A percentile compares a stretch with the other conserved stretches of the same genome.
phyloP scores from a whole-genome alignment of 2,888 invertebrate genomes.

The Epinotia demarniana region DNA sequence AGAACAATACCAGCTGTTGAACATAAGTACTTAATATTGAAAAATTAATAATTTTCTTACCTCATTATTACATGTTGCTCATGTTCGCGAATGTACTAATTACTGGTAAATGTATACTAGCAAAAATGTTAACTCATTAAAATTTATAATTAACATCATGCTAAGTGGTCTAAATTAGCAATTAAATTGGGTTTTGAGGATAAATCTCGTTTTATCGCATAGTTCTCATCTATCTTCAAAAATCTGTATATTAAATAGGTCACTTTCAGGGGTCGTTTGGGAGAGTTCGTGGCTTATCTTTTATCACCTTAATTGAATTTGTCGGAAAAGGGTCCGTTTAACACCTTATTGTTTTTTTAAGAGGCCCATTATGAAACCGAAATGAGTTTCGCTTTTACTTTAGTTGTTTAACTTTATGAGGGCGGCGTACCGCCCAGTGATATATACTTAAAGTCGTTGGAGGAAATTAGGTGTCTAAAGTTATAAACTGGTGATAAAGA shows the following conservation, averaged over 20 bases:
- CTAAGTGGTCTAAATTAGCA: constrained; percentile 25
- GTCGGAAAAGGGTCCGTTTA: constrained; percentile 55
- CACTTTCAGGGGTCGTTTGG: constrained; percentile 52
- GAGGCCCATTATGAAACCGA: constrained; percentile 41
- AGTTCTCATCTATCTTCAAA: constrained; percentile 31
- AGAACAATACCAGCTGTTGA: no score
- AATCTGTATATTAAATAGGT: constrained; percentile 43
- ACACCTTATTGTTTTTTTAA: constrained; percentile 51
- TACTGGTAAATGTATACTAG: neutral
- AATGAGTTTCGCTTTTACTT: constrained; percentile 44
- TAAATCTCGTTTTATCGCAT: constrained; percentile 26
- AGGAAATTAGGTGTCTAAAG: constrained; percentile 46
- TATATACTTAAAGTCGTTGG: constrained; percentile 27
- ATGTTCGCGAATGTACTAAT: no score
- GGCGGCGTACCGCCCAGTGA: constrained; percentile 21
- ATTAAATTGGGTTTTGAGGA: constrained; percentile 33
- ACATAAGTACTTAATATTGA: no score
- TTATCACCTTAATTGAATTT: constrained; percentile 66
- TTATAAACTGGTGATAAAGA: constrained; percentile 28
- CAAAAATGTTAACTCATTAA: constrained; percentile 9
- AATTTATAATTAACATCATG: constrained; percentile 17
- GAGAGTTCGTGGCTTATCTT: constrained; percentile 65
- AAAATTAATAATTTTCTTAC: no score
- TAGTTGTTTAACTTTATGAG: constrained; percentile 42
- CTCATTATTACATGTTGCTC: no score